A percentile compares a stretch with the other conserved stretches of the same genome.
Evolutionary conservation across 1,140 invertebrate genomes (phyloP).

Genomic region (Tetragonula clypearis): DNA sequence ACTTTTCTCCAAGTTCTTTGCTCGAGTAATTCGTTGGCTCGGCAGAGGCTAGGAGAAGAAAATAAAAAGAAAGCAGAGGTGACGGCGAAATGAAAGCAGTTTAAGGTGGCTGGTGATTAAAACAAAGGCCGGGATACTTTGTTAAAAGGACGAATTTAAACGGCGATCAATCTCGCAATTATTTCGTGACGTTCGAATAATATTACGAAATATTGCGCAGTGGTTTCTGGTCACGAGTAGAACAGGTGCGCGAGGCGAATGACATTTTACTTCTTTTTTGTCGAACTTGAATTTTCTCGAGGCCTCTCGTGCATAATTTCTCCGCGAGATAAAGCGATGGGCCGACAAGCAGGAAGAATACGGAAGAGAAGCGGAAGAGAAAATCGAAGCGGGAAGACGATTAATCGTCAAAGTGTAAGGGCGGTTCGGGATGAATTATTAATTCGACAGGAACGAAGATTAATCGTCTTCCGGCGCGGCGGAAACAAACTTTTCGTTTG

Average conservation of each 20-base stretch:
- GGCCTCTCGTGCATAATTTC: constrained; percentile 6
- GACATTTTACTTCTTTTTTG: neutral
- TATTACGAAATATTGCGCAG: neutral
- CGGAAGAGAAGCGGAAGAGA: neutral
- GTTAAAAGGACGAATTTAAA: neutral
- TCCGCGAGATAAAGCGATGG: neutral
- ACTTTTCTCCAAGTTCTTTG: constrained; percentile 2
- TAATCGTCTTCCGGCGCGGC: constrained; percentile 7
- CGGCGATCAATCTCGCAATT: neutral
- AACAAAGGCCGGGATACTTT: neutral
- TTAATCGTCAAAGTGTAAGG: constrained; percentile 22
- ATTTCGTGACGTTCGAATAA: neutral
- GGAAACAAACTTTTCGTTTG: constrained; percentile 19
- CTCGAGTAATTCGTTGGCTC: constrained; percentile 13
- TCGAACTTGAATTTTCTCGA: neutral
- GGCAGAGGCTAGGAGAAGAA: neutral
- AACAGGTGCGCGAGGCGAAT: neutral
- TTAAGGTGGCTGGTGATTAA: neutral
- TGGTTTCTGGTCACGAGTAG: neutral
- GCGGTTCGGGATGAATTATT: constrained; percentile 33
- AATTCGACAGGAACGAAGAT: constrained; percentile 36
- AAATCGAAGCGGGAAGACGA: neutral
- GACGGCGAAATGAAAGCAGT: constrained; percentile 1
- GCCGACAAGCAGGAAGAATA: neutral
- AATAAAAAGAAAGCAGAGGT: no score